Base-by-base conservation (phyloP, 2,113 vertebrate species). In the Hippolais icterina region DNA sequence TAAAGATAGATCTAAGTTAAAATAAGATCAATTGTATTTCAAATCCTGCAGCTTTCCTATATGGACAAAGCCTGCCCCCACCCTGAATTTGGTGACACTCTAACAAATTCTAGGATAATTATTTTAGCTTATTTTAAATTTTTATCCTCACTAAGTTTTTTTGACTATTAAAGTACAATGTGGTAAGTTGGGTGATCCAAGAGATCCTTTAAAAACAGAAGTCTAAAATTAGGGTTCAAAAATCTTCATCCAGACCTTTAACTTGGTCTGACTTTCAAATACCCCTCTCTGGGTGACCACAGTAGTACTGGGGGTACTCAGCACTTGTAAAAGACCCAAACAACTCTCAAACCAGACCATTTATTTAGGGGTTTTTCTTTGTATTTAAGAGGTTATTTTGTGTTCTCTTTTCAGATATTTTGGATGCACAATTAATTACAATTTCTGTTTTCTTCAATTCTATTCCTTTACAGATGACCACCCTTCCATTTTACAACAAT, bases 1-100 rank as follows among this genome's bases (percentile, higher is more conserved):
- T 94, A 72, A 84, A 91, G 88, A 92, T 9, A 78, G 79, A 93
- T 68, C 76, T 69, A 71, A 64, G 86, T 78, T 84, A 94, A 92
- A 96, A 81, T 75, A 90, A 69, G 64, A 92, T 95, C 79, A 83
- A 87, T 87, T 71, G 47, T 71, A 75, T 50, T 81, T 83, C 72
- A 92, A 92, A 68, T 71, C 44, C 41, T 84, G 29, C 56, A 75
- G 46, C 17, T 84, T 82, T 90, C 31, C 83, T 57, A 41, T 9
- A 57, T 52, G 49, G 21, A 42, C 31, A 64, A 93, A 85, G 42
- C 20, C 61, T 92, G 41, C 31, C 50, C 24, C 25, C 29, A 39
- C 22, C 46, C 20, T 70, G 47, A 61, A 57, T 4, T 0, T 83
- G 71, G 24, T 63, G 90, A 24, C 14, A 20, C 3, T 21, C 33